Base-by-base conservation (phyloP, 2,888 invertebrate genomes). In the Notodromas monacha region DNA sequence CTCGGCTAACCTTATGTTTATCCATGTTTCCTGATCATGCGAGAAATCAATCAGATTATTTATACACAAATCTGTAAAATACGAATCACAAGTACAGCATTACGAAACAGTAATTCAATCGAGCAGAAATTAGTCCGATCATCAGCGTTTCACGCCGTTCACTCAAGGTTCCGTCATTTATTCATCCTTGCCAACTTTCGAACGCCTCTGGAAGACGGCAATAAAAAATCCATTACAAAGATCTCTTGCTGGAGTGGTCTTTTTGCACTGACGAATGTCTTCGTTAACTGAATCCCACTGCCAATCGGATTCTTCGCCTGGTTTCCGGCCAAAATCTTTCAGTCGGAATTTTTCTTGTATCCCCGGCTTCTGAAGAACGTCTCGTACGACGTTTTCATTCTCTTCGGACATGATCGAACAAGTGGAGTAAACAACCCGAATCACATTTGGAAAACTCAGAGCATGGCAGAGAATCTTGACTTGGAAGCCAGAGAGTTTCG, bases 171-270 rank as follows among this genome's bases (percentile, higher is more conserved):
- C n/a, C n/a, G n/a, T n/a, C n/a, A n/a, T n/a, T 21, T 21, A 6
- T 21, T 21, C 21, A 21, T n/a, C 6, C 8, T 6, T n/a, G n/a
- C 21, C 8, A n/a, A 6, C n/a, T 21, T 21, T 27, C 12, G 6
- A 6, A 12, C 12, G 10, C 27, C 39, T 37, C 35, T 45, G 72
- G 40, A 92, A 68, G 30, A 84, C 62, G 2, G 89, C 84, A 16
- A 92, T 60, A 50, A 96, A 96, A 51, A 96, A 89, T 2, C 92
- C 92, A 46, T 72, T 81, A 0, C 81, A 77, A 4, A 63, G 50
- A 51, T 84, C 79, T 1, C 54, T 49, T 4, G 69, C 61, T 0
- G 73, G 65, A 38, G 55, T 59, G 1, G 74, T 61, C 43, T 79
- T 69, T 26, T 92, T 44, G 45, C 81, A 84, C 36, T 60, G 60